Evolutionary conservation across 2,113 vertebrate species (phyloP), one percentile per base, ranked within the genome.

Genomic region (Tychaedon coryphoeus): DNA sequence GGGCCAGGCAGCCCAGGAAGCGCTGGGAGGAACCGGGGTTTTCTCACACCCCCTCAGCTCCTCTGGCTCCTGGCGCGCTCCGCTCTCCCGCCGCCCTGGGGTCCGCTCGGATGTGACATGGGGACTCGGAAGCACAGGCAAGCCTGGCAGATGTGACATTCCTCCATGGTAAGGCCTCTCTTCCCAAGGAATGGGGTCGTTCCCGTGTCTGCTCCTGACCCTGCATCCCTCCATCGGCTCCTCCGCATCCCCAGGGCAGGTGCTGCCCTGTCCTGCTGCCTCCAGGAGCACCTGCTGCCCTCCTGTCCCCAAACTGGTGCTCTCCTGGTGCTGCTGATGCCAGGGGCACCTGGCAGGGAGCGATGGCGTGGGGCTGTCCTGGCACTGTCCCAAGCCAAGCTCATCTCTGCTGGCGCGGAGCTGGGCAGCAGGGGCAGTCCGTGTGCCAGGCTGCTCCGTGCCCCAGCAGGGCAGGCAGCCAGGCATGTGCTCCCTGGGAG

Each of bases 1-100:
- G 87, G 72, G 96, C 95, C 78, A 72, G 72, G 86, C 77, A 45
- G 90, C 93, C 57, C 88, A 86, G 94, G 94, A 96, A 92, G 83
- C 13, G 14, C 88, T 36, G 96, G 96, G 95, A 96, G 92, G 94
- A 89, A 67, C 94, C 38, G 2, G 48, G 78, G 53, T 43, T 76
- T 88, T 96, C 91, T 90, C 92, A 93, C 86, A 91, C 90, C 62
- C 51, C 64, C 28, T 82, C 87, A 71, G 85, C 93, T 86, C 56
- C 80, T 50, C 56, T 5, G 86, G 94, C 88, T 95, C 42, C 66
- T 38, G 73, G 75, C 60, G 14, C 22, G 3, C 66, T 87, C 53
- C 2, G 57, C 64, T 88, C 80, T 80, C 60, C 79, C 5, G 1
- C 93, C 62, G 73, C 87, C 79, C 86, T 61, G 89, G 93, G 90